Percentiles rank a stretch among this genome's conserved stretches.
Evolutionary conservation across 2,113 vertebrate genomes (phyloP).

Genomic region (Corythaixoides concolor): DNA sequence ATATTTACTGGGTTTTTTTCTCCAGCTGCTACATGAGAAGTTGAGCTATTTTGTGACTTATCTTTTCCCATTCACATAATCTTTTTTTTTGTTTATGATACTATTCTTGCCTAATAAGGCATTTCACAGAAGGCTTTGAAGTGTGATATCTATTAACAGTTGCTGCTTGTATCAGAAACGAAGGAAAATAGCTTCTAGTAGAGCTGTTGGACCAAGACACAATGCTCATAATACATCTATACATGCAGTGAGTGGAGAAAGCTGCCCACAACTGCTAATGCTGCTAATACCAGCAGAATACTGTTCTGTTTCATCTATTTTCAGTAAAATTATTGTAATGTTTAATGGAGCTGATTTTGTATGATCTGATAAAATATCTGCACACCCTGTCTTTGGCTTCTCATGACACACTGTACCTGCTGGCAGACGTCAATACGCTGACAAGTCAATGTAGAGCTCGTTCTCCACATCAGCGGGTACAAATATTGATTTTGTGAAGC

Average conservation of each 20-base stretch:
- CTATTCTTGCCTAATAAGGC: neutral
- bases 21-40: neutral
- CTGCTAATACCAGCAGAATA: neutral
- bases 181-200: neutral
- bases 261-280: neutral
- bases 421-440: neutral
- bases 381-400: neutral
- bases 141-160: neutral
- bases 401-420: fast-evolving
- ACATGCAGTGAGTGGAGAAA: neutral
- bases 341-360: neutral
- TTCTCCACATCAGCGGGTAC: neutral
- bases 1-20: neutral
- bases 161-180: neutral
- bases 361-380: neutral
- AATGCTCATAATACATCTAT: neutral
- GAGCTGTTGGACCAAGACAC: neutral
- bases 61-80: fast-evolving
- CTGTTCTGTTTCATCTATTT: neutral
- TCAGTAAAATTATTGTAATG: neutral
- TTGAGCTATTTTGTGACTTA: neutral
- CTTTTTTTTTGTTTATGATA: neutral
- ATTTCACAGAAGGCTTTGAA: neutral
- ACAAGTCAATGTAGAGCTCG: neutral
- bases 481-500: neutral